Conservation (phyloP, 2,113 vertebrate species). For the Cephalopholis sonnerati region DNA sequence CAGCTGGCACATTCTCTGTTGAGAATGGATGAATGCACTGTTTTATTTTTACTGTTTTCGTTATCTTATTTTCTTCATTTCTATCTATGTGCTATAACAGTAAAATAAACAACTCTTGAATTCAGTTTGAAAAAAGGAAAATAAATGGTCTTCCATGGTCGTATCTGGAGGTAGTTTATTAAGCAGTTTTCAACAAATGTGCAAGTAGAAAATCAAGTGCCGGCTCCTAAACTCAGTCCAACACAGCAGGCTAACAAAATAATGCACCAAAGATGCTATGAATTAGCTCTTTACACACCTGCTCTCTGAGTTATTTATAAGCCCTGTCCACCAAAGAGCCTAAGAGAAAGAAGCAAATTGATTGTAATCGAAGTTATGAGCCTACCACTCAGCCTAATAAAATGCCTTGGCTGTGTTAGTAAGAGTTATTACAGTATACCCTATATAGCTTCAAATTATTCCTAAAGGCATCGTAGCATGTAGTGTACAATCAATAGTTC, state of each 20-base stretch:
- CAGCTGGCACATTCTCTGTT: too few species aligned
- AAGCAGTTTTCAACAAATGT: background rate
- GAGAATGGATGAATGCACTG: too few species aligned
- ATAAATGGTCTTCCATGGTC: background rate
- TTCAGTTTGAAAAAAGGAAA: too few species aligned
- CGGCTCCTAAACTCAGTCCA: background rate
- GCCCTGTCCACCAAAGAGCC: background rate
- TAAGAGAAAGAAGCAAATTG: background rate
- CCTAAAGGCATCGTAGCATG: background rate
- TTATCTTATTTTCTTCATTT: too few species aligned
- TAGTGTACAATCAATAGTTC: background rate
- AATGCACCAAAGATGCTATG: background rate
- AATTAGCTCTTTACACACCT: background rate
- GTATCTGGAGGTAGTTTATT: background rate
- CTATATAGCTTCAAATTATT: background rate
- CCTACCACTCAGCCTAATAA: background rate
- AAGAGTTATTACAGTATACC: background rate
- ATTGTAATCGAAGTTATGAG: background rate
- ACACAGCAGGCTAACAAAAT: background rate
- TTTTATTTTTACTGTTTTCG: too few species aligned
- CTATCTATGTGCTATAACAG: too few species aligned
- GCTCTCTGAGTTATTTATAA: background rate
- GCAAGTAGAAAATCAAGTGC: background rate
- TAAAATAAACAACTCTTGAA: too few species aligned
- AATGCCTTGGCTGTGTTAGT: background rate